These are phyloP conservation scores for Cepaea hortensis DNA, from an alignment of 2,888 invertebrate genomes.

Conservation along the genomic window DNA sequence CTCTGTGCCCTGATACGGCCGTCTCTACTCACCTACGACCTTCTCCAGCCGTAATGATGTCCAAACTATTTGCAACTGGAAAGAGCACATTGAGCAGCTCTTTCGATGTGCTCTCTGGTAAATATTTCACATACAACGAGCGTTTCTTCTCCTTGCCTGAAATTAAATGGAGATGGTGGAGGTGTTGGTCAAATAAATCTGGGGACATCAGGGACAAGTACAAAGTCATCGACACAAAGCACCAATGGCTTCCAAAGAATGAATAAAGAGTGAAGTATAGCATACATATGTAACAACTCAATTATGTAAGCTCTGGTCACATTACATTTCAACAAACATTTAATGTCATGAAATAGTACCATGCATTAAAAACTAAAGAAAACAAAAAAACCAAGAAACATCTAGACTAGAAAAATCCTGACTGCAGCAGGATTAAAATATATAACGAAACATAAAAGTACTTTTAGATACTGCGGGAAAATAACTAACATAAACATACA, in stretches of 20 bases:
- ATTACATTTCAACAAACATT: no score
- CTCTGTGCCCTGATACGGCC: constrained; percentile 48
- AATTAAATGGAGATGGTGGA: constrained; percentile 50
- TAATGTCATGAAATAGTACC: no score
- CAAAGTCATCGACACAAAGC: constrained; percentile 39
- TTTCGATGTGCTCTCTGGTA: constrained; percentile 50
- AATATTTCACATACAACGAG: constrained; percentile 51
- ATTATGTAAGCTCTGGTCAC: not conserved
- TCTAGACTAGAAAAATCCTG: no score
- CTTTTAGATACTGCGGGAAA: no score
- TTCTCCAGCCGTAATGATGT: constrained; percentile 49
- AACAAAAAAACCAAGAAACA: no score
- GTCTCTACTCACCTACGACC: constrained; percentile 51
- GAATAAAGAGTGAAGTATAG: constrained; percentile 16
- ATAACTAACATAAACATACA: no score
- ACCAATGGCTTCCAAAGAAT: constrained; percentile 37
- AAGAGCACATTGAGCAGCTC: constrained; percentile 52
- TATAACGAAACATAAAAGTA: no score
- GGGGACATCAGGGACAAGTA: constrained; percentile 6
- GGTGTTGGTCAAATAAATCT: constrained; percentile 40
- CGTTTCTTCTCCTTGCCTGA: constrained; percentile 52
- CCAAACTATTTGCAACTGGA: constrained; percentile 52
- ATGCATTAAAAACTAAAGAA: no score
- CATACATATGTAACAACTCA: not conserved
- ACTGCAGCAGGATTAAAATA: no score